These are phyloP conservation scores for Drosophila orena DNA, from an alignment of 1,140 invertebrate species.

Conservation along the genomic window DNA sequence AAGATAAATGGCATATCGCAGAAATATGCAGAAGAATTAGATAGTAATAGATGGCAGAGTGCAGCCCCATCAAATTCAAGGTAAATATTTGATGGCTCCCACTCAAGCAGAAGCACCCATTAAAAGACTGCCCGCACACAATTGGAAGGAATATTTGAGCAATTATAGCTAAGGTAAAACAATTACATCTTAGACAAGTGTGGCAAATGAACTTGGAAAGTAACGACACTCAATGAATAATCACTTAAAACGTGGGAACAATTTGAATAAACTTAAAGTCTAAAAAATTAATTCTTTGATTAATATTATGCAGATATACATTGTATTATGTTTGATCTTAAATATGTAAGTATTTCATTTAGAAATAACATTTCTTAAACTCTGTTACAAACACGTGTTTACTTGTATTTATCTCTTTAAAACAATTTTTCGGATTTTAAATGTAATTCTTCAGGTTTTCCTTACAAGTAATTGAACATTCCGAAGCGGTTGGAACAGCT, in stretches of 20 bases:
- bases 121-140: not conserved
- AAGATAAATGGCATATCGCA: slow-evolving; percentile 61
- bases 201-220: not conserved
- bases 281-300: too few relatives aligned
- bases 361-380: too few relatives aligned
- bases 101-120: not conserved
- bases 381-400: too few relatives aligned
- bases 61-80: slow-evolving; percentile 11
- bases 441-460: not conserved
- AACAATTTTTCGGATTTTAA: too few relatives aligned
- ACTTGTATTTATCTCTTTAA: too few relatives aligned
- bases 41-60: slow-evolving; percentile 38
- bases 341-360: too few relatives aligned
- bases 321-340: too few relatives aligned
- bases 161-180: slow-evolving; percentile 15
- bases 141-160: slow-evolving; percentile 7
- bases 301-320: too few relatives aligned
- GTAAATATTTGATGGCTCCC: slow-evolving; percentile 28
- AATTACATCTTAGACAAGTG: slow-evolving; percentile 6
- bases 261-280: not conserved
- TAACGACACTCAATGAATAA: slow-evolving; percentile 1
- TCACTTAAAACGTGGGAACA: not conserved
- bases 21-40: slow-evolving; percentile 44
- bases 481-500: not conserved
- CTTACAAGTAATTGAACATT: not conserved